phyloP scores from a whole-genome alignment of 2,113 vertebrate genomes.

The Coptodon bakossiorum region DNA sequence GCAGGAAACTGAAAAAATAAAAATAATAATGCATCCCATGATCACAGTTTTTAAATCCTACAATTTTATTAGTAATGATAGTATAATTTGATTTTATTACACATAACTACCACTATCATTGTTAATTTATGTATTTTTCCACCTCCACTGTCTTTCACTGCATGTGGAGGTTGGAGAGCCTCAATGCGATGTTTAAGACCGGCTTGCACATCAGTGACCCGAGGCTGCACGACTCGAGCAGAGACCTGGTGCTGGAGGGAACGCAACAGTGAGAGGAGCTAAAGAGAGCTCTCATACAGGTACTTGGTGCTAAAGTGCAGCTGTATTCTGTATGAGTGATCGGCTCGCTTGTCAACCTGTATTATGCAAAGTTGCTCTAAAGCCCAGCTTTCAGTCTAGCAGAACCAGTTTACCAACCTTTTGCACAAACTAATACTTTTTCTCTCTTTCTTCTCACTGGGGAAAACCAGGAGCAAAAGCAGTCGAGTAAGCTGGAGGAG shows the following conservation, averaged over 20 bases:
- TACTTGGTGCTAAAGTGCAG: conserved; percentile 1
- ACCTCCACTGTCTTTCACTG: not conserved
- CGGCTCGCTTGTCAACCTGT: not conserved
- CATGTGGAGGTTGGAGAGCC: conserved; percentile 71
- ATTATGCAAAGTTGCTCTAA: not conserved
- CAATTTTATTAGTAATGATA: not conserved
- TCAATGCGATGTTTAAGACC: conserved; percentile 73
- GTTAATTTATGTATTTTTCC: not conserved
- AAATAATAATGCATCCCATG: not conserved
- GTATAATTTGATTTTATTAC: not conserved
- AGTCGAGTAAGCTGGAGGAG: conserved; percentile 73
- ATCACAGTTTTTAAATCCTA: not conserved
- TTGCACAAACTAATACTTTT: not conserved
- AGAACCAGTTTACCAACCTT: not conserved
- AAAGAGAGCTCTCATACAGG: conserved; percentile 75
- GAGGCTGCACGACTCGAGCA: conserved; percentile 76
- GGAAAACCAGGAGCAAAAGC: conserved; percentile 66
- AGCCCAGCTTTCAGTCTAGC: not conserved
- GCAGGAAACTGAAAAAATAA: not conserved
- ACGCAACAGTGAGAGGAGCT: conserved; percentile 74
- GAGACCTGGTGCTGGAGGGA: conserved; percentile 72
- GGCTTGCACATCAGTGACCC: conserved; percentile 75
- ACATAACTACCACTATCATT: not conserved
- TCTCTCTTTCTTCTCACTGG: not conserved
- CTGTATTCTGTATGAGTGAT: not conserved